phyloP scores from a whole-genome alignment of 2,113 vertebrate species.

The Noctilio leporinus region DNA sequence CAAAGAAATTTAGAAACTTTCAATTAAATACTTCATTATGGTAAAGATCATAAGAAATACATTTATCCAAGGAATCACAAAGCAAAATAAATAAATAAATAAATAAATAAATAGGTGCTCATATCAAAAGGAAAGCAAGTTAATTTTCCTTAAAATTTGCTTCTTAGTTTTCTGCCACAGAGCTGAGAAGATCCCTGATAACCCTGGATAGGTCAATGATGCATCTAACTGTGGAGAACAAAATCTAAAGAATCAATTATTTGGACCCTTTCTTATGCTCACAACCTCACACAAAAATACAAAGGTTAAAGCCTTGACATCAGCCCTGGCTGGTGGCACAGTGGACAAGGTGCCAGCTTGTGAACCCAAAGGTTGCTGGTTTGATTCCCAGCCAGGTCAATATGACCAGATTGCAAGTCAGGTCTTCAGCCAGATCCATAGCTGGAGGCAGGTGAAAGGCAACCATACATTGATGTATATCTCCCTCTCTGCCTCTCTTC shows the following conservation, averaged over 20 bases:
- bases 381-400: no score
- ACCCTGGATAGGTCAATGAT: background rate
- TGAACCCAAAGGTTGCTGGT: no score
- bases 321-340: no score
- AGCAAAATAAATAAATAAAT: no score
- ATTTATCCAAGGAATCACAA: background rate
- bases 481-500: no score
- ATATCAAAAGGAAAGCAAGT: background rate
- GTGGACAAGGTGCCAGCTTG: no score
- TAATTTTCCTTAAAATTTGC: background rate
- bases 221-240: background rate
- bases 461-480: no score
- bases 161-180: background rate
- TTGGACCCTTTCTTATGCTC: background rate
- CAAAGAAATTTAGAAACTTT: constrained; percentile 39
- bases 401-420: no score
- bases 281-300: background rate
- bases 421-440: no score
- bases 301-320: background rate
- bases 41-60: background rate
- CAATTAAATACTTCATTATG: background rate
- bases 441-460: no score
- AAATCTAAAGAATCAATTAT: background rate
- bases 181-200: background rate
- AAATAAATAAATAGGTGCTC: no score